Percentiles rank a stretch among this genome's conserved stretches.
Evolutionary conservation across 2,888 invertebrate species (phyloP).

Genomic region (Therioaphis trifolii): DNA sequence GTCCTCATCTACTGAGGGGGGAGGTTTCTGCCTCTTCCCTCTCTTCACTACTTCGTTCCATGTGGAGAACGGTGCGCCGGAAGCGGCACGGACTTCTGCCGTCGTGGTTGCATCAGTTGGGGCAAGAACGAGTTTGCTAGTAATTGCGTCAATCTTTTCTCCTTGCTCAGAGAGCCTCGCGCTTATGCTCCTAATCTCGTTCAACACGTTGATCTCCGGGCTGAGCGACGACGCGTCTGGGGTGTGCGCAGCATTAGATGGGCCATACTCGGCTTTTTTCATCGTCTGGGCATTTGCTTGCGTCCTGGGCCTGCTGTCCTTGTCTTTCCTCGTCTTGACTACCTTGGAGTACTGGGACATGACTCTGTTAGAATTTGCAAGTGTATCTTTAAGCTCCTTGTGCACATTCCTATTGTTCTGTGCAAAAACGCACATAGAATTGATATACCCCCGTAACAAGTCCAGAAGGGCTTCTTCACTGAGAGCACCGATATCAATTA

Average conservation of each 20-base stretch:
- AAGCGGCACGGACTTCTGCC: no score
- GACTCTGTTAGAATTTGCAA: neutral
- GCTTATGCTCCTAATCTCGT: neutral
- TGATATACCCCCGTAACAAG: neutral
- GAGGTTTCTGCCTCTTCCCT: no score
- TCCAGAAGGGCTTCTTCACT: neutral
- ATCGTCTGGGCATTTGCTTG: neutral
- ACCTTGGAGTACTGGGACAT: neutral
- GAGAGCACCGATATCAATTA: no score
- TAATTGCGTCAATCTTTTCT: neutral
- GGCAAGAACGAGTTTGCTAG: no score
- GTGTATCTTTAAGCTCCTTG: no score
- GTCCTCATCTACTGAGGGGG: no score
- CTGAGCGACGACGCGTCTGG: neutral
- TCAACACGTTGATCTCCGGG: neutral
- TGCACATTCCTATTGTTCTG: no score
- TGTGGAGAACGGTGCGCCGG: no score
- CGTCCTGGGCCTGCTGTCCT: neutral
- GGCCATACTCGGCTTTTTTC: neutral
- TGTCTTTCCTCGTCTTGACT: neutral
- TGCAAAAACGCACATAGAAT: neutral
- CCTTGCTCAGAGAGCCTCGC: neutral
- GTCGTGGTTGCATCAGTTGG: no score
- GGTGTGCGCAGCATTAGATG: neutral
- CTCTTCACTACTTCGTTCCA: no score